Percentiles rank a stretch among this genome's conserved stretches.
These are phyloP conservation scores for Porites cylindrica DNA, from an alignment of 92 coral and sea anemone genomes.

Conservation along the genomic window DNA sequence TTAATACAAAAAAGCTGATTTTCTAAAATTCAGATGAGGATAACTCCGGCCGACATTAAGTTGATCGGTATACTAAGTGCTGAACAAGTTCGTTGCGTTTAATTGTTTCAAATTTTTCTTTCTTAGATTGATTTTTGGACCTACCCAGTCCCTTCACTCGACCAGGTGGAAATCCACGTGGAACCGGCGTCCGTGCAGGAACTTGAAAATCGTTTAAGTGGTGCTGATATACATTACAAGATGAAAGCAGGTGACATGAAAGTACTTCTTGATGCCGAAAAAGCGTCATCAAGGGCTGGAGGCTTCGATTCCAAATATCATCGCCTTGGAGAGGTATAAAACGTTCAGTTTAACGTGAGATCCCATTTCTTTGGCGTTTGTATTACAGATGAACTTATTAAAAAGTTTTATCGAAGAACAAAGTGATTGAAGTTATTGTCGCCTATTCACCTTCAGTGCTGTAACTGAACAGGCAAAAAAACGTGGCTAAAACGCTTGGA, in stretches of 20 bases:
- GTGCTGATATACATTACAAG: constrained; percentile 58
- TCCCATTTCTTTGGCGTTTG: too few species aligned
- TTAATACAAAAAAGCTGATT: too few species aligned
- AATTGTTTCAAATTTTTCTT: neutral
- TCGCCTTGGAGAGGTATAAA: constrained; percentile 64
- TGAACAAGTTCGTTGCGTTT: too few species aligned
- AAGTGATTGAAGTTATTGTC: too few species aligned
- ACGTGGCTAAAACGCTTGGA: too few species aligned
- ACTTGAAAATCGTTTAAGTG: constrained; percentile 65
- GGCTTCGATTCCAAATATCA: constrained; percentile 80
- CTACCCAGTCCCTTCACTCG: constrained; percentile 66
- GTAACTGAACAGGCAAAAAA: too few species aligned
- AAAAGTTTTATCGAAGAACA: too few species aligned
- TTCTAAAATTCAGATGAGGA: too few species aligned
- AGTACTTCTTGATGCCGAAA: constrained; percentile 62
- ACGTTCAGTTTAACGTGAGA: neutral
- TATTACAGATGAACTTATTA: too few species aligned
- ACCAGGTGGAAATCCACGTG: constrained; percentile 81
- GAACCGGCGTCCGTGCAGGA: constrained; percentile 59
- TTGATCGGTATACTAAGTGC: too few species aligned
- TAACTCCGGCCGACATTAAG: too few species aligned
- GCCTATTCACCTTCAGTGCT: too few species aligned
- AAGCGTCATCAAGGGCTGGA: constrained; percentile 66
- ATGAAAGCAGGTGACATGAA: constrained; percentile 62
- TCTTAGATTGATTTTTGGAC: constrained; percentile 92